These are phyloP conservation scores for Gallinago paraguaiae DNA, from an alignment of 2,113 vertebrate species.

Conservation along the genomic window DNA sequence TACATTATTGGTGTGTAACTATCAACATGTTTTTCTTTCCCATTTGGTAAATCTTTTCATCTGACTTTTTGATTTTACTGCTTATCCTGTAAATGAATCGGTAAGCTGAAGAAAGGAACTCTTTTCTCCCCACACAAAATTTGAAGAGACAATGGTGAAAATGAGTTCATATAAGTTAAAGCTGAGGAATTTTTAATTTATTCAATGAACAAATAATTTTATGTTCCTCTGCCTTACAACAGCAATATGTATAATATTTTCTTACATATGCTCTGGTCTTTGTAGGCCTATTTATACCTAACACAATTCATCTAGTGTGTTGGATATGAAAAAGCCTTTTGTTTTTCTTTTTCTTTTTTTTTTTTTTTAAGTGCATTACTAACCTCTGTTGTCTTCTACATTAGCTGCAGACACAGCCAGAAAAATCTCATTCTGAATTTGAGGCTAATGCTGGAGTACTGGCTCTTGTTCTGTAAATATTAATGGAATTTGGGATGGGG, in stretches of 20 bases:
- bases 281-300: not conserved
- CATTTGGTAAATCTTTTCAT: not conserved
- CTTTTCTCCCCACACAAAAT: not conserved
- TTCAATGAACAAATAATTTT: not conserved
- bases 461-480: constrained; percentile 35
- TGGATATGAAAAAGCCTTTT: constrained; percentile 30
- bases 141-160: not conserved
- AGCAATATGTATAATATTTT: not conserved
- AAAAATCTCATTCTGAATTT: constrained; percentile 44
- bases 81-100: not conserved
- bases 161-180: not conserved
- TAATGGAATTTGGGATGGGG: not conserved
- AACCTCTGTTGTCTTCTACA: constrained; percentile 19
- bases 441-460: constrained; percentile 16
- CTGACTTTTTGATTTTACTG: not conserved
- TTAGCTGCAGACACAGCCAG: constrained; percentile 5
- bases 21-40: not conserved
- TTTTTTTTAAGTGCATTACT: not conserved
- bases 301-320: constrained; percentile 13
- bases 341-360: not conserved
- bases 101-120: not conserved
- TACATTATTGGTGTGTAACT: not conserved
- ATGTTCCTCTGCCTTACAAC: not conserved
- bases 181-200: not conserved
- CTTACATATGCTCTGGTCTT: not conserved